Percentiles rank a stretch among this genome's conserved stretches.
Conservation (phyloP, 2,113 vertebrate species). For the Dicaeum eximium region DNA sequence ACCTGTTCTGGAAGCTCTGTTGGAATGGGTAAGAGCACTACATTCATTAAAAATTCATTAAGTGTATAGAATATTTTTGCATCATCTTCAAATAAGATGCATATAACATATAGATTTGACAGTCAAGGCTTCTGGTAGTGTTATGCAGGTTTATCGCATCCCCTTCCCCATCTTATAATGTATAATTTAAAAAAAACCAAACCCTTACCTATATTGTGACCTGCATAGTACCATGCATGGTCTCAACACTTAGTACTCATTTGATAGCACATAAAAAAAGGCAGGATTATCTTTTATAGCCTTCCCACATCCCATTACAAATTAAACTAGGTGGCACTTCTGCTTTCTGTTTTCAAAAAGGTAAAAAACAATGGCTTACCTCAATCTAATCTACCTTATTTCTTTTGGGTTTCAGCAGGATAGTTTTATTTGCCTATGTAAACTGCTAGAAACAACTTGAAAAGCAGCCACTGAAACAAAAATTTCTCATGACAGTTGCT, state of each 20-base stretch:
- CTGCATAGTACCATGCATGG: background rate
- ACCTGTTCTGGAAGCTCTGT: slow-evolving; percentile 85
- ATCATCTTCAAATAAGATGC: background rate
- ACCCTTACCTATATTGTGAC: background rate
- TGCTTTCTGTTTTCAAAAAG: background rate
- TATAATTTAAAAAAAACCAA: background rate
- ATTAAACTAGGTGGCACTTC: background rate
- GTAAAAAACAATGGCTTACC: background rate
- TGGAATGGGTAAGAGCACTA: slow-evolving; percentile 80
- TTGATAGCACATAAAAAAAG: background rate
- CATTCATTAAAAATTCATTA: background rate
- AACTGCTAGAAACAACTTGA: background rate
- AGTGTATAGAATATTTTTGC: background rate
- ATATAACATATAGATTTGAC: background rate
- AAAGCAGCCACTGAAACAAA: background rate
- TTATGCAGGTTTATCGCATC: background rate
- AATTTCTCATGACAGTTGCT: background rate
- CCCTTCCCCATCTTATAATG: background rate
- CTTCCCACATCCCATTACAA: background rate
- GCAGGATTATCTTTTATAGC: background rate
- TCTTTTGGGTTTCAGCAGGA: background rate
- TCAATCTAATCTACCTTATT: background rate
- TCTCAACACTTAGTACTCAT: background rate
- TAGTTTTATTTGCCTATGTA: background rate
- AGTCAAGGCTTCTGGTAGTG: background rate